Evolutionary conservation across 1,140 invertebrate species (phyloP), one percentile per base, ranked within the genome.

Genomic region (Zophobas atratus): DNA sequence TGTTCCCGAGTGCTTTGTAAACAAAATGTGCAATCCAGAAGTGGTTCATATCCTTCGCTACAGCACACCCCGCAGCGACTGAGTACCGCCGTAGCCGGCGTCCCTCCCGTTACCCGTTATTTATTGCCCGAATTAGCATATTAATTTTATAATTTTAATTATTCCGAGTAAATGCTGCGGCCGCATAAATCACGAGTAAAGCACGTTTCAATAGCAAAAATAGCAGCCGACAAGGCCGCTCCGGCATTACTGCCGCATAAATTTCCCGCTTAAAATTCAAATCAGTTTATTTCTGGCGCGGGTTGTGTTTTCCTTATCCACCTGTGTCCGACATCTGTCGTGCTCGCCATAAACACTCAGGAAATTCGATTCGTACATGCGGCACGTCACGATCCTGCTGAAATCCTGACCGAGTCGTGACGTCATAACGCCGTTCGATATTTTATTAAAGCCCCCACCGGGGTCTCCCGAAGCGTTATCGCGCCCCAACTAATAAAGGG

Each of bases 401-500:
- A 39, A 55, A 55, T 55, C 53, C 56, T n/a, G 56, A 60, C 56
- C 34, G 39, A 67, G 41, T 53, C 35, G 33, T 73, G 48, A 73
- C 51, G 71, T 73, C 71, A 56, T 73, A 20, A 4, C 63, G 34
- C 41, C 71, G 71, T 73, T 73, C 71, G 71, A 73, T 73, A 73
- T 73, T 73, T 73, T 73, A 73, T 56, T 43, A 43, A 43, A 67
- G 39, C 5, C 60, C 60, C n/a, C 60, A 67, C 60, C 33, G 39
- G 60, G 60, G 38, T 32, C 39, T 39, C 35, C 38, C 36, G 60
- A 67, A 41, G 41, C 60, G 43, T 67, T 67, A 67, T 67, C 60
- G 60, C 60, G 38, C 35, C 56, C 2, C 56, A 1, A 20, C 60
- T 67, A 67, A 67, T 67, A 67, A 67, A 67, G 33, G 43, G 60